A percentile compares a stretch with the other conserved stretches of the same genome.
phyloP scores from a whole-genome alignment of 2,888 invertebrate genomes.

The Lycaena phlaeas region DNA sequence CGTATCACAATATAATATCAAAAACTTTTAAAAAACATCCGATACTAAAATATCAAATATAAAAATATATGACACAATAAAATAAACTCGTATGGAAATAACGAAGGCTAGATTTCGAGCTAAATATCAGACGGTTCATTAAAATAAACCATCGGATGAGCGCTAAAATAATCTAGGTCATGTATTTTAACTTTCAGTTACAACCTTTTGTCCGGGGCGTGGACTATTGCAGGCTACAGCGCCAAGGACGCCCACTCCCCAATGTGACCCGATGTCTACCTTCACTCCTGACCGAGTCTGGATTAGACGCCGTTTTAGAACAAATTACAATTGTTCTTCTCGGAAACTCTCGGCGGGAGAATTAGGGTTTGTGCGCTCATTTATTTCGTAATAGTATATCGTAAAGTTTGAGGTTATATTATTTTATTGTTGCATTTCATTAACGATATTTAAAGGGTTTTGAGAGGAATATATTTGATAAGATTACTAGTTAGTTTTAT shows the following conservation, averaged over 20 bases:
- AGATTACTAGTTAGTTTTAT: too few species aligned
- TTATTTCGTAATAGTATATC: conserved; percentile 13
- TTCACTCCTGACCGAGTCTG: conserved; percentile 24
- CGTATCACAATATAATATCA: too few species aligned
- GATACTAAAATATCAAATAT: background rate
- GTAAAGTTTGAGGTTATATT: too few species aligned
- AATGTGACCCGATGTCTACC: conserved; percentile 64
- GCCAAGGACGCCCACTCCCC: conserved; percentile 60
- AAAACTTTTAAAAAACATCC: background rate
- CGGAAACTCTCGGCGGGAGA: conserved; percentile 18
- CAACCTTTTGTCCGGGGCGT: conserved; percentile 15
- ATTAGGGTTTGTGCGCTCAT: conserved; percentile 15
- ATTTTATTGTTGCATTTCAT: too few species aligned
- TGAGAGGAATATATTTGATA: too few species aligned
- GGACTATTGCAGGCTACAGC: conserved; percentile 19
- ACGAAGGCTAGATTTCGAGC: background rate
- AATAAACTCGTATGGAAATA: too few species aligned
- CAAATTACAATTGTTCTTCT: conserved; percentile 26
- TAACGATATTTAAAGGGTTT: too few species aligned
- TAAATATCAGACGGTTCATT: conserved; percentile 4
- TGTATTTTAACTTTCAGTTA: conserved; percentile 13
- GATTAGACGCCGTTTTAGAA: conserved; percentile 19
- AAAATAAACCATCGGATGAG: conserved; percentile 4
- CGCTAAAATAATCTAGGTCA: conserved; percentile 4
- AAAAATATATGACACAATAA: background rate